These are phyloP conservation scores for Hystrix brachyura DNA, from an alignment of 2,113 vertebrate species.

Conservation along the genomic window DNA sequence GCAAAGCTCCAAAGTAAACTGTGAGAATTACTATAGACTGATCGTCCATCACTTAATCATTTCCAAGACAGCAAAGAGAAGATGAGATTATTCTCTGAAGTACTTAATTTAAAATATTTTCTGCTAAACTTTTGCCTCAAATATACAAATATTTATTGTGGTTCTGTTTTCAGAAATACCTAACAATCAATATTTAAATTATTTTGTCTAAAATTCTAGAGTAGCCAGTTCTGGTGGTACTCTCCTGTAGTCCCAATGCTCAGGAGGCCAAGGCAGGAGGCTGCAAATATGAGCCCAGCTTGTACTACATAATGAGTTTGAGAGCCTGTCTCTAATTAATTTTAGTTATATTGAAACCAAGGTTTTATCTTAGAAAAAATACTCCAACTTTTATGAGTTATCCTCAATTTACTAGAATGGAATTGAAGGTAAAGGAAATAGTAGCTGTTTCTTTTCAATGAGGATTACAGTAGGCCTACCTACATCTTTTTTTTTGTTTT, in stretches of 20 bases:
- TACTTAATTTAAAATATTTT: neutral
- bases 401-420: conserved; percentile 55
- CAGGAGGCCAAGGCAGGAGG: neutral
- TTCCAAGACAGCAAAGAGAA: conserved; percentile 56
- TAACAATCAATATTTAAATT: conserved; percentile 23
- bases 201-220: conserved; percentile 47
- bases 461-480: conserved; percentile 82
- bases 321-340: neutral
- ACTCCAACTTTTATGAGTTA: conserved; percentile 48
- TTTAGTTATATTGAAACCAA: conserved; percentile 9
- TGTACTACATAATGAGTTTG: neutral
- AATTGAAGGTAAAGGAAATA: conserved; percentile 80
- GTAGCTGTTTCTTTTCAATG: conserved; percentile 80
- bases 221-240: neutral
- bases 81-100: neutral
- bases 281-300: neutral
- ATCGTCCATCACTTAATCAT: conserved; percentile 49
- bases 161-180: conserved; percentile 46
- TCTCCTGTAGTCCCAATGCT: neutral
- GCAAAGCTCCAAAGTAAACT: conserved; percentile 33
- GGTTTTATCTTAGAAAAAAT: conserved; percentile 35
- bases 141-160: conserved; percentile 42
- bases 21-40: conserved; percentile 46
- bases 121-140: conserved; percentile 12
- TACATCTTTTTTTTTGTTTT: conserved; percentile 60